phyloP scores from a whole-genome alignment of 2,113 vertebrate genomes.

The Catharus fuscescens region DNA sequence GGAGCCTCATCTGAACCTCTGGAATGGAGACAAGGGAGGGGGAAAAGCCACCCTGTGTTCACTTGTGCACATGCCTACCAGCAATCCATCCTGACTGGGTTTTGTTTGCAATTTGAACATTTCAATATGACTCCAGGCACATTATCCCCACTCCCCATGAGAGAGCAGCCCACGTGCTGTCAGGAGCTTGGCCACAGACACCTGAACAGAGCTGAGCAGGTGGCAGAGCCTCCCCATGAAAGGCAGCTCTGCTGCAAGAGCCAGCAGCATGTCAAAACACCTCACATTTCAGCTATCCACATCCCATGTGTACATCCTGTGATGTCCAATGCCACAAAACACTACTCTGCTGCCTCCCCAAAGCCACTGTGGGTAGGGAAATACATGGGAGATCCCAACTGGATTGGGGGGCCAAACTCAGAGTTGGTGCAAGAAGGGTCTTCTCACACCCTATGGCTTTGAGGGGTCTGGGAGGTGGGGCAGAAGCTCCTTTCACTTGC shows the following conservation, averaged over 20 bases:
- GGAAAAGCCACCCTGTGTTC: background rate
- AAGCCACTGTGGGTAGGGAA: background rate
- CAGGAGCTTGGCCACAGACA: accelerated
- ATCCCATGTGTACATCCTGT: background rate
- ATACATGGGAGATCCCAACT: background rate
- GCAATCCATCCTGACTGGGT: background rate
- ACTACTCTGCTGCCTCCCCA: background rate
- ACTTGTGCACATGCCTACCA: background rate
- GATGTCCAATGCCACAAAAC: accelerated
- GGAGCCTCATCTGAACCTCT: background rate
- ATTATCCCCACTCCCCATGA: accelerated
- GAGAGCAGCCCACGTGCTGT: background rate
- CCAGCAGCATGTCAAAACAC: background rate
- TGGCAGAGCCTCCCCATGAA: background rate
- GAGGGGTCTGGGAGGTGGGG: background rate
- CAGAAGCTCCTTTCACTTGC: background rate
- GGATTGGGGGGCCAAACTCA: background rate
- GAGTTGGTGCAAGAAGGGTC: background rate
- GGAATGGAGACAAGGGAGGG: background rate
- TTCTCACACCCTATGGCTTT: background rate
- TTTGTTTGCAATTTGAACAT: background rate
- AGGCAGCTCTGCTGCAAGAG: background rate
- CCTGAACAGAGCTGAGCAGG: background rate
- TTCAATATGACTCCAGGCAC: background rate
- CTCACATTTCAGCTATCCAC: background rate